Evolutionary conservation across 1,140 invertebrate species (phyloP).

Genomic region (Cardiocondyla obscurior): DNA sequence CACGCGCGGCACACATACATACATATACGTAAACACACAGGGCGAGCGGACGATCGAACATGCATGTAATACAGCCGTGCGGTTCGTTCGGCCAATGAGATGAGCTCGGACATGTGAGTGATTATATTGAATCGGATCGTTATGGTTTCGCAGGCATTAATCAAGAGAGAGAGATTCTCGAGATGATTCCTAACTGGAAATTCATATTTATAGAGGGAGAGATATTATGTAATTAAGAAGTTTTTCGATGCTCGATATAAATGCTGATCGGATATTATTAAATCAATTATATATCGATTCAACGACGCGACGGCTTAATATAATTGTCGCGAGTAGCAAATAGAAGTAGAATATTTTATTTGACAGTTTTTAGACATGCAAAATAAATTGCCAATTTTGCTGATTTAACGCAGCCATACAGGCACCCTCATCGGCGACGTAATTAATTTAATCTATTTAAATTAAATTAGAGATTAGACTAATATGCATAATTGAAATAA

Average conservation of each 20-base stretch:
- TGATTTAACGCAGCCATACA: not conserved
- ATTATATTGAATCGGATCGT: slow-evolving; percentile 34
- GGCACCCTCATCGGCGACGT: not conserved
- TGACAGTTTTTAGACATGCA: not conserved
- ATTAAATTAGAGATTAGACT: slow-evolving; percentile 3
- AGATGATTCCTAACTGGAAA: not conserved
- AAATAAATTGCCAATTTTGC: not conserved
- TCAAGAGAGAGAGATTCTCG: not conserved
- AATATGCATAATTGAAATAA: slow-evolving; percentile 43
- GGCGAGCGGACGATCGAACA: slow-evolving; percentile 18
- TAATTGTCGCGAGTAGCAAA: too few relatives aligned
- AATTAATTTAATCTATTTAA: slow-evolving; percentile 31
- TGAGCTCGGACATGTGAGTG: not conserved
- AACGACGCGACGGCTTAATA: not conserved
- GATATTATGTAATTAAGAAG: too few relatives aligned
- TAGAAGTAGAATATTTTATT: not conserved
- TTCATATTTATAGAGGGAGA: too few relatives aligned
- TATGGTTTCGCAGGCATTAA: not conserved
- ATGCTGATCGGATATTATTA: too few relatives aligned
- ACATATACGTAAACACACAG: not conserved
- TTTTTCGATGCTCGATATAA: too few relatives aligned
- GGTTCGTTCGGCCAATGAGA: slow-evolving; percentile 34
- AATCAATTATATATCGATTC: not conserved
- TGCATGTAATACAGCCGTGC: slow-evolving; percentile 33
- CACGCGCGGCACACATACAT: not conserved